A percentile compares a stretch with the other conserved stretches of the same genome.
phyloP scores from a whole-genome alignment of 2,797 vertebrate genomes.

The Pristis pectinata region DNA sequence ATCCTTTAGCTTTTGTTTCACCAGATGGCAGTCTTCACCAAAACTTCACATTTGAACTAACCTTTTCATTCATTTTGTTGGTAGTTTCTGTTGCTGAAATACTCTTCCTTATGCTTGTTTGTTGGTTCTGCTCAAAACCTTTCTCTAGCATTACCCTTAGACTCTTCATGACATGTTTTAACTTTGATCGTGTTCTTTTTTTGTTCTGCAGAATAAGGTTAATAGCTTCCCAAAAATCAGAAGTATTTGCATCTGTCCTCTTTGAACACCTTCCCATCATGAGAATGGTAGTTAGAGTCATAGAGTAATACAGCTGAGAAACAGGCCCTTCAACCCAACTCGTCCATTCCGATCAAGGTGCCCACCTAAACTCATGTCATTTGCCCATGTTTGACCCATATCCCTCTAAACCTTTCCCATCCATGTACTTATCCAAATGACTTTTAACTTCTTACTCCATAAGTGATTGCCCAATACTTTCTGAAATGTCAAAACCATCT shows the following conservation, averaged over 20 bases:
- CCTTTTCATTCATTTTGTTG: neutral
- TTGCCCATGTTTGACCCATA: too few species aligned
- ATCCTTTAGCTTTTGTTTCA: conserved; percentile 9
- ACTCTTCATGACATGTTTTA: neutral
- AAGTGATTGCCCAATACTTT: neutral
- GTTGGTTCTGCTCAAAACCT: neutral
- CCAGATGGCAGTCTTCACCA: neutral
- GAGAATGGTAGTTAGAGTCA: neutral
- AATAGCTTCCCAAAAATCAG: neutral
- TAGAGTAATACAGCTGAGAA: too few species aligned
- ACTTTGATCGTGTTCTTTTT: neutral
- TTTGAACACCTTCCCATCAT: neutral
- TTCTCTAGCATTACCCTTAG: neutral
- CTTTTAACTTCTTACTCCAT: neutral
- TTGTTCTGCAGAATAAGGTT: neutral
- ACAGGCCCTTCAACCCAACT: too few species aligned
- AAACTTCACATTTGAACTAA: neutral
- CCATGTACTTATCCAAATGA: too few species aligned
- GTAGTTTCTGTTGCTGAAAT: neutral
- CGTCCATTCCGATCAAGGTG: too few species aligned
- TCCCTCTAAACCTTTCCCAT: too few species aligned
- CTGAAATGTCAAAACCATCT: neutral
- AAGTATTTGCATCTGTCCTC: neutral
- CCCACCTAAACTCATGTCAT: too few species aligned
- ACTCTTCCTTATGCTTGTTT: neutral